Evolutionary conservation across 1,140 invertebrate species (phyloP).

Genomic region (Zophobas atratus): DNA sequence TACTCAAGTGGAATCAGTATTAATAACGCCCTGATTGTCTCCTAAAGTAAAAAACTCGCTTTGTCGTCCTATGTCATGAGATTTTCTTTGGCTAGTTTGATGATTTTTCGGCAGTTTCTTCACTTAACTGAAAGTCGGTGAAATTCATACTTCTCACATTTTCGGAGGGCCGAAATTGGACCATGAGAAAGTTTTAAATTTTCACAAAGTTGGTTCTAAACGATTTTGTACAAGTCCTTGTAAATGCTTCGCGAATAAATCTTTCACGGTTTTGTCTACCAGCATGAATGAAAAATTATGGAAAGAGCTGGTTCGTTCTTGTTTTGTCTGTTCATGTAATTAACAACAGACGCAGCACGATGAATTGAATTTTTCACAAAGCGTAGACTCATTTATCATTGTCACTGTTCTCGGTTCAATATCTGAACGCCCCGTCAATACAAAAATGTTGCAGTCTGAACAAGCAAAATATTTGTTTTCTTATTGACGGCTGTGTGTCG

Average conservation of each 20-base stretch:
- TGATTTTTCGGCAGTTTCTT: slow-evolving; percentile 42
- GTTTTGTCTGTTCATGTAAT: no score
- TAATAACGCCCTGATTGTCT: slow-evolving; percentile 56
- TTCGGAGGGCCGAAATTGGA: slow-evolving; percentile 5
- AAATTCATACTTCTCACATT: slow-evolving; percentile 7
- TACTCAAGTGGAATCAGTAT: slow-evolving; percentile 45
- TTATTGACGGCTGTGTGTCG: no score
- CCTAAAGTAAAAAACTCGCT: slow-evolving; percentile 50
- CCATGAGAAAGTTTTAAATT: not conserved
- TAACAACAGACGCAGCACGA: no score
- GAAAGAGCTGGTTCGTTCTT: no score
- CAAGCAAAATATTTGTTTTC: no score
- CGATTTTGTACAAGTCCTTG: not conserved
- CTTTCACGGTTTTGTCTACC: not conserved
- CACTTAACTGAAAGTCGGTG: slow-evolving; percentile 2
- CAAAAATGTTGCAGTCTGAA: no score
- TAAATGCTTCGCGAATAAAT: not conserved
- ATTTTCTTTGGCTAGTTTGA: slow-evolving; percentile 44
- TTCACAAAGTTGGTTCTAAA: slow-evolving; percentile 12
- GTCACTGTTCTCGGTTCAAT: no score
- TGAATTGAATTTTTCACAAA: no score
- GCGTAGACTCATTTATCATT: no score
- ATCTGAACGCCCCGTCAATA: no score
- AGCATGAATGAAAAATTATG: not conserved
- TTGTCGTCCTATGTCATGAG: not conserved